Evolutionary conservation across 2,797 vertebrate species (phyloP), one percentile per base, ranked within the genome.

Genomic region (Anableps anableps): DNA sequence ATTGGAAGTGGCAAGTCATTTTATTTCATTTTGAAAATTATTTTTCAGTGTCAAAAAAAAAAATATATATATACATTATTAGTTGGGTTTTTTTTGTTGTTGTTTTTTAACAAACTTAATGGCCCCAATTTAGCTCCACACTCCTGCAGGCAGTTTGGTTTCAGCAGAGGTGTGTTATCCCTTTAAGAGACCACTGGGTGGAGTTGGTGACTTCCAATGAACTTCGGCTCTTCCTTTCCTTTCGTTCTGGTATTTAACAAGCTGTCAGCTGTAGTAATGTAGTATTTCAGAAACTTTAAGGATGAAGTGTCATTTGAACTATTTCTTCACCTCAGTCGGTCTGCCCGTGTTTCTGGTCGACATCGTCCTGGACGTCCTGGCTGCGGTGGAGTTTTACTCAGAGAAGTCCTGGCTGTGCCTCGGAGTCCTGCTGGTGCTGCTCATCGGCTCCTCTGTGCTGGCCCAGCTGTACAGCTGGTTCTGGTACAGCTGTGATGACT

Each of bases 391-490:
- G 1, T 92, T 96, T 16, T 95, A 91, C 83, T 66, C 72, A 29
- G 86, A 94, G 0, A 0, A 36, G 31, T 83, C n/a, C 0, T 93
- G 90, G 1, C 17, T 80, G 4, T 51, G 51, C 41, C 85, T 96
- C 8, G 68, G 58, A 0, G 0, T 95, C 14, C 80, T 96, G 88
- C 41, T 95, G 68, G 75, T 93, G 0, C 79, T 95, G 0, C 90
- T 96, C 0, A 0, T 95, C 29, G 86, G 82, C 66, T 96, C 96
- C 1, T 96, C 96, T 0, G 43, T 88, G 5, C 85, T 96, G 0
- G 84, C 85, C 0, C 94, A 96, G 79, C 41, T 76, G 6, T 96
- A 74, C 92, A 96, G 95, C 91, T 95, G 92, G 94, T 74, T 95
- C 3, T 96, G 92, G 93, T 96, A 95, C 71, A 68, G 74, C 1